Conservation (phyloP, 2,797 vertebrate genomes). For the Avahi laniger region DNA sequence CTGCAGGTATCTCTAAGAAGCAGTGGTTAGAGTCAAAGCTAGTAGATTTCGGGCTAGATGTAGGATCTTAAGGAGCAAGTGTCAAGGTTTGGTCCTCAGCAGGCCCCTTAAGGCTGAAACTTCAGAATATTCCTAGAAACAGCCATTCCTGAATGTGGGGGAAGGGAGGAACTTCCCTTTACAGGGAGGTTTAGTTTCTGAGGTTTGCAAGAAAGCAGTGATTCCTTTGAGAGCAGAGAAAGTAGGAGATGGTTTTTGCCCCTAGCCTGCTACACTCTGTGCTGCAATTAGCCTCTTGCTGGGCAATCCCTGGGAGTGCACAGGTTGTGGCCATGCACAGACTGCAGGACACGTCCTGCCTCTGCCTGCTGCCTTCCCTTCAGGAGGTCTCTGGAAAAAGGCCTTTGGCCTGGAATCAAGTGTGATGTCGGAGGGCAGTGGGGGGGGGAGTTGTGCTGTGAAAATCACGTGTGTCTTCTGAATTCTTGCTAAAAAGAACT, state of each 20-base stretch:
- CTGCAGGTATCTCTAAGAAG: background rate
- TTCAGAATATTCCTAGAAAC: background rate
- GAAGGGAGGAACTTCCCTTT: too few species aligned
- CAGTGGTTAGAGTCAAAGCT: background rate
- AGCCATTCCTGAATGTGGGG: background rate
- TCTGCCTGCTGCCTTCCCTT: background rate
- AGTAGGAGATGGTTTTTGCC: background rate
- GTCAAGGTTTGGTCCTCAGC: background rate
- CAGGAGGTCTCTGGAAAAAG: background rate
- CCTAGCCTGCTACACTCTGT: fast-evolving
- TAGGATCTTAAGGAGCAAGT: background rate
- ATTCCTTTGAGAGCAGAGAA: background rate
- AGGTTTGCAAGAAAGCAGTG: background rate
- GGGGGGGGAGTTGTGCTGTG: background rate
- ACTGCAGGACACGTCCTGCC: background rate
- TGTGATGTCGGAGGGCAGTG: too few species aligned
- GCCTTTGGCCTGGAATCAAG: background rate
- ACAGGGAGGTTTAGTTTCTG: background rate
- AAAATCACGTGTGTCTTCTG: background rate
- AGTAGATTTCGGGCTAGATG: background rate
- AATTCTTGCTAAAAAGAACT: background rate
- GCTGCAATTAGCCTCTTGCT: background rate
- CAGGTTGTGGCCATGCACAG: background rate
- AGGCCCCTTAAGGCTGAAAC: background rate
- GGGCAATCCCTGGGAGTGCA: background rate